Evolutionary conservation across 2,888 invertebrate species (phyloP).

Genomic region (Synergus laeviventris): DNA sequence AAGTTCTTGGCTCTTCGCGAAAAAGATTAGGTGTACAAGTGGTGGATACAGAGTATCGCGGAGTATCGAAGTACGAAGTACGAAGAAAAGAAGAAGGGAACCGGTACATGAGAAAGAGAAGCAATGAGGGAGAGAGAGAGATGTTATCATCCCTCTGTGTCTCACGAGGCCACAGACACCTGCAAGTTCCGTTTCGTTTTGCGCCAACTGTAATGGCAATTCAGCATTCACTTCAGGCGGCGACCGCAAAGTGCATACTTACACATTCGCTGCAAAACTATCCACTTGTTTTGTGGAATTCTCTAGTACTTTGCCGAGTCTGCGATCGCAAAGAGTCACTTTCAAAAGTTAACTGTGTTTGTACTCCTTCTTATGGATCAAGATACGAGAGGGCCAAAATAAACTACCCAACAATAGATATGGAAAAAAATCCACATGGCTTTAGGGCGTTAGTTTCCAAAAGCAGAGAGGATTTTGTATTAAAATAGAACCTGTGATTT

Average conservation of each 20-base stretch:
- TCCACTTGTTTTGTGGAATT: background rate
- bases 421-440: too few species aligned
- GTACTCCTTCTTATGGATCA: background rate
- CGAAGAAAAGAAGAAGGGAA: slow-evolving; percentile 15
- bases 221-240: slow-evolving; percentile 46
- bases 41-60: background rate
- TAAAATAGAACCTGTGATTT: too few species aligned
- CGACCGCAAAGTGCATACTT: slow-evolving; percentile 44
- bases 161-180: slow-evolving; percentile 48
- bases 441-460: too few species aligned
- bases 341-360: background rate
- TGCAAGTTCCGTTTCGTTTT: slow-evolving; percentile 54
- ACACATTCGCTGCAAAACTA: slow-evolving; percentile 7
- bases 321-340: background rate
- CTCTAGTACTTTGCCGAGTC: background rate
- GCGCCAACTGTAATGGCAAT: slow-evolving; percentile 43
- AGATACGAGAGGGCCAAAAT: too few species aligned
- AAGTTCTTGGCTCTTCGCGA: background rate
- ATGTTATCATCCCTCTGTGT: slow-evolving; percentile 6
- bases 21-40: slow-evolving; percentile 11
- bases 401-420: too few species aligned
- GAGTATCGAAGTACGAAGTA: slow-evolving; percentile 7
- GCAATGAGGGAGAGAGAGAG: slow-evolving; percentile 33
- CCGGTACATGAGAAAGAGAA: slow-evolving; percentile 28
- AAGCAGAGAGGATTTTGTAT: too few species aligned